phyloP scores from a whole-genome alignment of 1,140 invertebrate species.

The Trichonephila clavipes region DNA sequence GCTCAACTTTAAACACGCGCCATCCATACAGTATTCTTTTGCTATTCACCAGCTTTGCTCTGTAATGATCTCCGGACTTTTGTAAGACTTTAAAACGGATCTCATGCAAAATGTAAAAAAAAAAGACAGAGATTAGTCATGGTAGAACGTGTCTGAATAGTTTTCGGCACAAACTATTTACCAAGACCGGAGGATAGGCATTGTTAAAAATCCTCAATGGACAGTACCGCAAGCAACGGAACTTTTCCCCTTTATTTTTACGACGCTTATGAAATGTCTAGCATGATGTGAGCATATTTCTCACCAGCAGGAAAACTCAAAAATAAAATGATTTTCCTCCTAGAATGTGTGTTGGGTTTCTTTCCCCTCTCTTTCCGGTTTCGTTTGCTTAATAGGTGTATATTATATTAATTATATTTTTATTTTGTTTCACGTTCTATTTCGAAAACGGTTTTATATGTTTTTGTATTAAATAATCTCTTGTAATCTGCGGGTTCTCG shows the following conservation, averaged over 20 bases:
- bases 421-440: slow-evolving; percentile 16
- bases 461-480: neutral
- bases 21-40: neutral
- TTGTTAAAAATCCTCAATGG: neutral
- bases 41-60: neutral
- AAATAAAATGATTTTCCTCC: neutral
- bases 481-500: neutral
- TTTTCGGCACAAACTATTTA: neutral
- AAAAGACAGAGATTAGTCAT: neutral
- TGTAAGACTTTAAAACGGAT: neutral
- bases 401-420: slow-evolving; percentile 25
- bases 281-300: neutral
- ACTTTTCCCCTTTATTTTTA: neutral
- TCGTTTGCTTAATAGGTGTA: neutral
- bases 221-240: neutral
- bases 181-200: neutral
- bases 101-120: neutral
- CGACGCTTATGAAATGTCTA: neutral
- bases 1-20: too few species aligned
- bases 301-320: neutral
- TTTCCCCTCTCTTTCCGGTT: neutral
- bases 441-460: neutral
- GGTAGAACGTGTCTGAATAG: neutral
- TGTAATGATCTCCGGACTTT: neutral
- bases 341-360: neutral